phyloP scores from a whole-genome alignment of 2,797 vertebrate genomes.

The Nothura maculosa region DNA sequence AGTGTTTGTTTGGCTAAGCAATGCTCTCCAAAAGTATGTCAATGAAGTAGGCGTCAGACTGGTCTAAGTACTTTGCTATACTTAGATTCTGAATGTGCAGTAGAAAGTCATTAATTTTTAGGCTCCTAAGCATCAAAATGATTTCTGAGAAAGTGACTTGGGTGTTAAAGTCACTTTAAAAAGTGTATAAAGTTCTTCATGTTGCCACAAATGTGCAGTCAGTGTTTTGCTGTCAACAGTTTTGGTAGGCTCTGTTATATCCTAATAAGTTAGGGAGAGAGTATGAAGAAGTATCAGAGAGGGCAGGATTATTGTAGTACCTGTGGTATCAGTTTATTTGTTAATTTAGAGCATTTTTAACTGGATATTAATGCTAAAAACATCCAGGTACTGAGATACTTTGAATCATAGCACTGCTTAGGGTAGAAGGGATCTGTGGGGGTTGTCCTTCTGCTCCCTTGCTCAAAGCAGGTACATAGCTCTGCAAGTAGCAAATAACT shows the following conservation, averaged over 20 bases:
- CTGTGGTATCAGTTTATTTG: neutral
- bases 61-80: conserved; percentile 16
- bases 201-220: neutral
- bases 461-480: neutral
- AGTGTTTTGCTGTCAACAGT: neutral
- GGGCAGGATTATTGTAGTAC: conserved; percentile 3
- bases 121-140: neutral
- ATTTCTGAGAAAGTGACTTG: neutral
- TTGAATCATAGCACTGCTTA: neutral
- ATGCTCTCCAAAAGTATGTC: conserved; percentile 39
- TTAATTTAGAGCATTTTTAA: conserved; percentile 39
- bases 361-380: neutral
- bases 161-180: neutral
- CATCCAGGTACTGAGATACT: neutral
- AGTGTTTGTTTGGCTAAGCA: conserved; percentile 29
- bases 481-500: neutral
- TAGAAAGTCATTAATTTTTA: conserved; percentile 22
- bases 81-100: conserved; percentile 24
- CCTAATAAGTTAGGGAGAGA: neutral
- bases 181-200: neutral
- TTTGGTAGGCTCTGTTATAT: neutral
- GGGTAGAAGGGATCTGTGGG: neutral
- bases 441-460: neutral
- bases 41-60: conserved; percentile 16
- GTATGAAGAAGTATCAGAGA: neutral